phyloP scores from a whole-genome alignment of 2,113 vertebrate species.

The Cyphomyrus discorhynchus region DNA sequence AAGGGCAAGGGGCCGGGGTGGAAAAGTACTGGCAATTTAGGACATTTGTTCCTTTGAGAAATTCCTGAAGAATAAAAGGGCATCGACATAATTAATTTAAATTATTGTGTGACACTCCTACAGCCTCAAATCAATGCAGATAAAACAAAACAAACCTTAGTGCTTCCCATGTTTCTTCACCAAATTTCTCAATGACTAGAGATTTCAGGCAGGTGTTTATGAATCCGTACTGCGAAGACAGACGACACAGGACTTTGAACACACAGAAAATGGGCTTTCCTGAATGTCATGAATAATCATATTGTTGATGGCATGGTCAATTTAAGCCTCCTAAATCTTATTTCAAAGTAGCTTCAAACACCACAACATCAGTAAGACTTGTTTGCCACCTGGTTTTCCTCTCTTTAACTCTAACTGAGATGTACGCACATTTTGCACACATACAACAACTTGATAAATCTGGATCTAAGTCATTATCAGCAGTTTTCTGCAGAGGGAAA shows the following conservation, averaged over 20 bases:
- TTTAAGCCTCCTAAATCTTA: not conserved
- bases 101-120: not conserved
- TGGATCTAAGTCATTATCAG: not conserved
- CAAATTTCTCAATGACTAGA: slow-evolving; percentile 62
- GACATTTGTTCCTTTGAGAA: not conserved
- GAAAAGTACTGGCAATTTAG: not conserved
- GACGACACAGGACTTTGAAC: not conserved
- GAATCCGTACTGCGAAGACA: slow-evolving; percentile 62
- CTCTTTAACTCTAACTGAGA: not conserved
- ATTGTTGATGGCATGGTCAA: not conserved
- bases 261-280: not conserved
- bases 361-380: not conserved
- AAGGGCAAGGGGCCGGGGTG: not conserved
- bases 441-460: not conserved
- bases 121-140: not conserved
- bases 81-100: not conserved
- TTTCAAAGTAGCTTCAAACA: not conserved
- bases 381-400: not conserved
- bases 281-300: not conserved
- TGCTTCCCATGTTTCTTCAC: slow-evolving; percentile 61
- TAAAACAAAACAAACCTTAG: slow-evolving; percentile 43
- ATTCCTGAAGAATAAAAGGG: not conserved
- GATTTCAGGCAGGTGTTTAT: slow-evolving; percentile 74
- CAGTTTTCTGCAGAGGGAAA: not conserved
- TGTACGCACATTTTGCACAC: not conserved